phyloP scores from a whole-genome alignment of 1,140 invertebrate genomes.

The Olivierus martensii region DNA sequence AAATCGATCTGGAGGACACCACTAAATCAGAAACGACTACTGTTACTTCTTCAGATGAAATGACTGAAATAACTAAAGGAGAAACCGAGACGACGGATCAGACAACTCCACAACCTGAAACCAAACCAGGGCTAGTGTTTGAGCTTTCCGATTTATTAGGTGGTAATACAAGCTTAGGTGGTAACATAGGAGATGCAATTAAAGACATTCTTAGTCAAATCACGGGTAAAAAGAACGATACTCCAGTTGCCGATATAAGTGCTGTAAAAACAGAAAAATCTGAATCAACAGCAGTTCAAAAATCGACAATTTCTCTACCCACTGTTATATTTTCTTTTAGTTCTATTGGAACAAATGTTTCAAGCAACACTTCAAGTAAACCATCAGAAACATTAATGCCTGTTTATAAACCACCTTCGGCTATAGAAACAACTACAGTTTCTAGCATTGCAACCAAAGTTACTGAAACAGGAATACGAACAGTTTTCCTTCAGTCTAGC shows the following conservation, averaged over 20 bases:
- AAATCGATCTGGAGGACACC: not conserved
- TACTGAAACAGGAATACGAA: too few species aligned
- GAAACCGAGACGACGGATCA: conserved; percentile 4
- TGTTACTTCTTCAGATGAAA: not conserved
- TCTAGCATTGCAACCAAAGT: too few species aligned
- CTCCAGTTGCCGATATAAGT: not conserved
- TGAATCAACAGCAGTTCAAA: conserved; percentile 7
- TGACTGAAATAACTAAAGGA: not conserved
- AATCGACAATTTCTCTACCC: conserved; percentile 14
- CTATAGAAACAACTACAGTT: too few species aligned
- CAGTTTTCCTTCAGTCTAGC: too few species aligned
- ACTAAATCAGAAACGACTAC: not conserved
- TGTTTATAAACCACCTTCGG: too few species aligned
- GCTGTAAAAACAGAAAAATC: not conserved
- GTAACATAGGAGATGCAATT: conserved; percentile 23
- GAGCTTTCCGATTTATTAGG: conserved; percentile 23
- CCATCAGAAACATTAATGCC: too few species aligned
- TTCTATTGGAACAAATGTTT: conserved; percentile 15
- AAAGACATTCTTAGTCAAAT: conserved; percentile 25
- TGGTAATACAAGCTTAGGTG: conserved; percentile 19
- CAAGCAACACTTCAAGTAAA: not conserved
- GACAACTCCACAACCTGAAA: conserved; percentile 1
- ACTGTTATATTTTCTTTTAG: conserved; percentile 17
- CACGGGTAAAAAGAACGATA: conserved; percentile 7
- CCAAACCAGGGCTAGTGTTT: conserved; percentile 20